Percentiles rank a stretch among this genome's conserved stretches.
Conservation (phyloP, 1,140 invertebrate species). For the Sinella curviseta region DNA sequence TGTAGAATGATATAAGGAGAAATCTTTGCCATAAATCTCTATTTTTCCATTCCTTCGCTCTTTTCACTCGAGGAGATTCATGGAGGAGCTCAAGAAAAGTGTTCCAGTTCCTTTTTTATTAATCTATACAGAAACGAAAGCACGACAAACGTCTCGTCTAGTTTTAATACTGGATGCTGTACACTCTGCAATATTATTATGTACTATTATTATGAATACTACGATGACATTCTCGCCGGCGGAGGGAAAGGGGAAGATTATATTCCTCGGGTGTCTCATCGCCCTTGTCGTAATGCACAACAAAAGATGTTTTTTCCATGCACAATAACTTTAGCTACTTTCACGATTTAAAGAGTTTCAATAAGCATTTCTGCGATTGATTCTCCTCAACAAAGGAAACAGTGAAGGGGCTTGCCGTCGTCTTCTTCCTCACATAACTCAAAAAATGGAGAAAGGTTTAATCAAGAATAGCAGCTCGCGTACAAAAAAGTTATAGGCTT, state of each 20-base stretch:
- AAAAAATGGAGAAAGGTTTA: background rate
- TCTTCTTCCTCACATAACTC: background rate
- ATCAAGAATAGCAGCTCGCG: background rate
- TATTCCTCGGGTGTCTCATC: background rate
- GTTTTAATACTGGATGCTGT: background rate
- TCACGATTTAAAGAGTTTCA: background rate
- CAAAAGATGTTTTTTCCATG: background rate
- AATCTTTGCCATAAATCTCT: too few species aligned
- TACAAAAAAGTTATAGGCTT: background rate
- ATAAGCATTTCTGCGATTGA: background rate
- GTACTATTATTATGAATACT: too few species aligned
- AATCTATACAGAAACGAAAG: too few species aligned
- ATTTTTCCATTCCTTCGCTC: too few species aligned
- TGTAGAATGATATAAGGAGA: too few species aligned
- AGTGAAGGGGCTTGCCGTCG: background rate
- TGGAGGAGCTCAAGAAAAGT: too few species aligned
- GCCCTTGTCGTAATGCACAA: background rate
- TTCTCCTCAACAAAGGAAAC: background rate
- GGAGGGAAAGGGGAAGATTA: too few species aligned
- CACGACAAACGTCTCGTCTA: too few species aligned
- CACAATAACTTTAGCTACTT: background rate
- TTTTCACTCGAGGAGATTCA: too few species aligned
- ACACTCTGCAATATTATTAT: too few species aligned
- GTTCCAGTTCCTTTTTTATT: too few species aligned
- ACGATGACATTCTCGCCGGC: too few species aligned